Percentiles rank a stretch among this genome's conserved stretches.
Evolutionary conservation across 2,113 vertebrate species (phyloP).

Genomic region (Anas platyrhynchos): DNA sequence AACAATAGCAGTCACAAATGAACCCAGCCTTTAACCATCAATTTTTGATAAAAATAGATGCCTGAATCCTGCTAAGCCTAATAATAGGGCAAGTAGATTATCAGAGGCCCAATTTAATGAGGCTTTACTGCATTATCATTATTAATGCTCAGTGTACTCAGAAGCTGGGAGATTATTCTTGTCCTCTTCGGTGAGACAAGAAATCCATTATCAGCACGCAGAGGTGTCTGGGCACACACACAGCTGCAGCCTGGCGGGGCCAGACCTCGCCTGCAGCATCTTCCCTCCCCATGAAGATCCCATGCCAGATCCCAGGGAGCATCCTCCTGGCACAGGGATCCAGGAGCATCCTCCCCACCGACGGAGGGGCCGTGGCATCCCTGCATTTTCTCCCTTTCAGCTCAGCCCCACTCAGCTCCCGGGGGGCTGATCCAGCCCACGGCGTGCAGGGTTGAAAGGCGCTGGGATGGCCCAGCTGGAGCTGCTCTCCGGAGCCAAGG

Average conservation of each 20-base stretch:
- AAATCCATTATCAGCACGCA: constrained; percentile 1
- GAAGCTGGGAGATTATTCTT: constrained; percentile 53
- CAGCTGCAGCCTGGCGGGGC: background rate
- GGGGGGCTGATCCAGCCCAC: background rate
- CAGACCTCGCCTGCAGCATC: background rate
- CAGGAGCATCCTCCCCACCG: background rate
- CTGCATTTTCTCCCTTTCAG: background rate
- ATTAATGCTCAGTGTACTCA: constrained; percentile 54
- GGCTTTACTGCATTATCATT: constrained; percentile 64
- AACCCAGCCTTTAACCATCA: constrained; percentile 38
- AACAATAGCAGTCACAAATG: constrained; percentile 32
- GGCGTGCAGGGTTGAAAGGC: accelerated
- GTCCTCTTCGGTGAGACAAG: background rate
- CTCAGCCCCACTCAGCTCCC: background rate
- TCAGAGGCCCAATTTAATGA: constrained; percentile 62
- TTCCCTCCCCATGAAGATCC: background rate
- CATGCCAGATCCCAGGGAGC: background rate
- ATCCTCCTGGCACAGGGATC: background rate
- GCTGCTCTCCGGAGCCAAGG: background rate
- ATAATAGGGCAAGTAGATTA: constrained; percentile 66
- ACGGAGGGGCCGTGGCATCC: background rate
- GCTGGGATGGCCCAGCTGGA: background rate
- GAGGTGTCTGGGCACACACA: background rate
- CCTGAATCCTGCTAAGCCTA: constrained; percentile 61
- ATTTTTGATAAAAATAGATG: constrained; percentile 66